phyloP scores from a whole-genome alignment of 2,797 vertebrate genomes.

The Tamandua tetradactyla region DNA sequence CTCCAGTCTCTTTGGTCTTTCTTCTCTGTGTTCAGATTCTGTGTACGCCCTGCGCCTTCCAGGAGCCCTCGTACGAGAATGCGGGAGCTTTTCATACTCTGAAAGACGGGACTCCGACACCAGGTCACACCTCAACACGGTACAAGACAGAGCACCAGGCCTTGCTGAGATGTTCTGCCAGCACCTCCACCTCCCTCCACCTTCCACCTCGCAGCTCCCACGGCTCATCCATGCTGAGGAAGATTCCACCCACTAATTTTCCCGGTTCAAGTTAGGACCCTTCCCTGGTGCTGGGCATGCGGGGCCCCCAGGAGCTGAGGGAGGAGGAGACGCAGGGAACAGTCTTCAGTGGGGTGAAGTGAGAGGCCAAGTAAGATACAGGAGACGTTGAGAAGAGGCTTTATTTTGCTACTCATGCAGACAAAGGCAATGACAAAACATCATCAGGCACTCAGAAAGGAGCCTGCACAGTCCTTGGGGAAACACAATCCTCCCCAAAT shows the following conservation, averaged over 20 bases:
- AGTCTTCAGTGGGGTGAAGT: not conserved
- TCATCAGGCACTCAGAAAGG: not conserved
- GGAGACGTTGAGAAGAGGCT: not conserved
- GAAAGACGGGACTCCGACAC: not conserved
- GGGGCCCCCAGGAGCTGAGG: not conserved
- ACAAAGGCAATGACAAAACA: not conserved
- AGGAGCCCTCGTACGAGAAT: not conserved
- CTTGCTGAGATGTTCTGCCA: not conserved
- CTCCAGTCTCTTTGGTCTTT: not conserved
- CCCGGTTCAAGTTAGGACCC: not conserved
- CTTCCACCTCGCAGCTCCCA: not conserved
- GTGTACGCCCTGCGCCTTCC: not conserved
- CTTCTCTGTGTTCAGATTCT: not conserved
- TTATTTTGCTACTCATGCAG: slow-evolving; percentile 31
- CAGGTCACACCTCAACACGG: accelerated
- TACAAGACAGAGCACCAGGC: not conserved
- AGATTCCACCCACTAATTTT: no score
- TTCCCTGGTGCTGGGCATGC: no score
- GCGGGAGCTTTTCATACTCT: not conserved
- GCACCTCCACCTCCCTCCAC: not conserved
- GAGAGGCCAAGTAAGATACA: not conserved
- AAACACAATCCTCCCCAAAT: not conserved
- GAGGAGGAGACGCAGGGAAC: not conserved
- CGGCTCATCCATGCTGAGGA: not conserved
- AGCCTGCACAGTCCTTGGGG: accelerated